Evolutionary conservation across 1,140 invertebrate genomes (phyloP).

Genomic region (Drosophila pruinosa): DNA sequence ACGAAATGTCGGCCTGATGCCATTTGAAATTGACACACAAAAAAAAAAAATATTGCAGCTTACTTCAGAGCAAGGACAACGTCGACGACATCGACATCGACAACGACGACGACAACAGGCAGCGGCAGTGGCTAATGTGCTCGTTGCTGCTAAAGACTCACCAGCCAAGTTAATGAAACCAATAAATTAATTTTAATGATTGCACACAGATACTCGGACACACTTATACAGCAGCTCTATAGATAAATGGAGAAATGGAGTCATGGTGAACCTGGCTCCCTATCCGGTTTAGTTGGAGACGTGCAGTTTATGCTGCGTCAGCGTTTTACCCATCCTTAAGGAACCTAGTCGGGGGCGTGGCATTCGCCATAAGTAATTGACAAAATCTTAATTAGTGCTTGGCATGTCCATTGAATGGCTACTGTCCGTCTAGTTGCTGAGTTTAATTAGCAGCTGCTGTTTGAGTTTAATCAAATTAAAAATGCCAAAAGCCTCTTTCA

Average conservation of each 20-base stretch:
- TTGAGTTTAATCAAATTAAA: conserved; percentile 78
- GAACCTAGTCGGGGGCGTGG: conserved; percentile 53
- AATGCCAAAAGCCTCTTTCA: conserved; percentile 34
- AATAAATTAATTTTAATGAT: conserved; percentile 82
- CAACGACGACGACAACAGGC: not conserved
- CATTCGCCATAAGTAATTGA: conserved; percentile 79
- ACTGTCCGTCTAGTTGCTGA: conserved; percentile 61
- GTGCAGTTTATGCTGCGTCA: conserved; percentile 74
- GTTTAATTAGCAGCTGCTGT: conserved; percentile 73
- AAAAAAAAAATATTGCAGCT: conserved; percentile 40
- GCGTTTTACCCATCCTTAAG: conserved; percentile 3
- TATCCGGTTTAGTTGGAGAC: not conserved
- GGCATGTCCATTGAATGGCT: conserved; percentile 77
- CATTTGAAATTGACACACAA: conserved; percentile 67
- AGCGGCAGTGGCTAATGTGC: conserved; percentile 60
- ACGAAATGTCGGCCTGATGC: conserved; percentile 69
- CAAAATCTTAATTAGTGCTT: conserved; percentile 81
- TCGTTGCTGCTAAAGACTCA: conserved; percentile 64
- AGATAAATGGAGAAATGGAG: conserved; percentile 6
- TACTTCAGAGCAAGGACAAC: conserved; percentile 11
- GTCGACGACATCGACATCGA: not conserved
- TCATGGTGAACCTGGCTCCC: not conserved
- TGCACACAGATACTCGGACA: conserved; percentile 57
- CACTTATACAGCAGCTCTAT: conserved; percentile 11
- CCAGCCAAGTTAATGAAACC: conserved; percentile 79